Conservation (phyloP, 92 coral and sea anemone species). For the Meandrina meandrites region DNA sequence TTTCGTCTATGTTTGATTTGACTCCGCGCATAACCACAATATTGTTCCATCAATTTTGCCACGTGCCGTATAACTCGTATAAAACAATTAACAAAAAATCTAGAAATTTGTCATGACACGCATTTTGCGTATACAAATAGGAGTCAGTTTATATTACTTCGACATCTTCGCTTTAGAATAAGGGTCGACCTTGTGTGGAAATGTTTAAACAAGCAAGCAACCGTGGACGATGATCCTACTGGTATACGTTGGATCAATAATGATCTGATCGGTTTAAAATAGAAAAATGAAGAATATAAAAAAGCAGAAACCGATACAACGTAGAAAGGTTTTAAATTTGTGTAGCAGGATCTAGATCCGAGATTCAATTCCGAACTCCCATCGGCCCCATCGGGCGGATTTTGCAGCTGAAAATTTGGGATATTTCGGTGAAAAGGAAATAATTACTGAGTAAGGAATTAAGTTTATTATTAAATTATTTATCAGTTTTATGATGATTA, state of each 20-base stretch:
- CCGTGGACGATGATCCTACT: too few species aligned
- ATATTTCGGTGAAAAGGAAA: too few species aligned
- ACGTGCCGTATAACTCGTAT: not conserved
- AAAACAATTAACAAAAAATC: not conserved
- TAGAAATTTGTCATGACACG: not conserved
- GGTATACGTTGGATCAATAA: too few species aligned
- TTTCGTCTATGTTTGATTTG: not conserved
- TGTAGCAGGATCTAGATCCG: not conserved
- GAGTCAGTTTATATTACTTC: too few species aligned
- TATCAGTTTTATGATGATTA: not conserved
- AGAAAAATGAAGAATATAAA: too few species aligned
- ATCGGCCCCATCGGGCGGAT: not conserved
- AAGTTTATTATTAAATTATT: too few species aligned
- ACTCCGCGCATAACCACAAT: not conserved
- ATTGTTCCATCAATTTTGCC: not conserved
- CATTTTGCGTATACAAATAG: not conserved
- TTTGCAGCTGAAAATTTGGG: not conserved
- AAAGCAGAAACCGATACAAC: too few species aligned
- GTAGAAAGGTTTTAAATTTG: too few species aligned
- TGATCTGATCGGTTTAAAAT: too few species aligned
- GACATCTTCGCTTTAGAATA: not conserved
- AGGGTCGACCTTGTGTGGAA: not conserved
- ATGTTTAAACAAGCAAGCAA: too few species aligned
- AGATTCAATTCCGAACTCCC: too few species aligned
- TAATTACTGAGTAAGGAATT: not conserved